Percentiles rank a stretch among this genome's conserved stretches.
These are phyloP conservation scores for Paraplagusia blochii DNA, from an alignment of 2,113 vertebrate genomes.

Conservation along the genomic window DNA sequence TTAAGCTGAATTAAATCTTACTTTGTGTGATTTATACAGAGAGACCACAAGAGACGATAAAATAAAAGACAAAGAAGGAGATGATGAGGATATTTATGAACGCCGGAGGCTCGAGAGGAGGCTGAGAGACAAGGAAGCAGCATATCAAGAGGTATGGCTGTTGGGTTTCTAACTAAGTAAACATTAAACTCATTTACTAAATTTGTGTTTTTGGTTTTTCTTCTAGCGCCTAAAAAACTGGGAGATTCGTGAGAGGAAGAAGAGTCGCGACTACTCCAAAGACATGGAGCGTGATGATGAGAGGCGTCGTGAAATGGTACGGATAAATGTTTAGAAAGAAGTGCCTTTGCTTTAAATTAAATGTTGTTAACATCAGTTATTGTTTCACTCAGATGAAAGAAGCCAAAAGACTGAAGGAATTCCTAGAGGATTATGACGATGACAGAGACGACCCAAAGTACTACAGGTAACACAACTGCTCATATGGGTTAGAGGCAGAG, in stretches of 20 bases:
- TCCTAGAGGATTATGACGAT: conserved; percentile 98
- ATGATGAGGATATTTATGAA: conserved; percentile 95
- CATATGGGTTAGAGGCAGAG: not conserved
- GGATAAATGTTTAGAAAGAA: conserved; percentile 6
- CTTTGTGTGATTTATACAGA: conserved; percentile 54
- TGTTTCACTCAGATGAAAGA: conserved; percentile 86
- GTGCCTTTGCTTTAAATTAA: not conserved
- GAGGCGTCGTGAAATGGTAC: conserved; percentile 88
- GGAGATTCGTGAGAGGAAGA: conserved; percentile 95
- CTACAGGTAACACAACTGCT: conserved; percentile 77
- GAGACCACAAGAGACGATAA: conserved; percentile 88
- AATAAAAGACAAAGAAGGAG: conserved; percentile 89
- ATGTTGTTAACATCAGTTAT: not conserved
- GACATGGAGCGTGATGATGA: conserved; percentile 90
- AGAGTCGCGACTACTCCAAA: conserved; percentile 89
- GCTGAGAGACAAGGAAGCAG: conserved; percentile 94
- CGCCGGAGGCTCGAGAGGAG: conserved; percentile 92
- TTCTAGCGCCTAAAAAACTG: conserved; percentile 91
- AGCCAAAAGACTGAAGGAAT: conserved; percentile 96
- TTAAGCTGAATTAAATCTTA: not conserved
- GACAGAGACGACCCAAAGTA: conserved; percentile 97
- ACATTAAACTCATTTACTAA: not conserved
- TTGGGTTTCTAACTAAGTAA: no score
- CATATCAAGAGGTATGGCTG: conserved; percentile 89
- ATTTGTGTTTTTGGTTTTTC: conserved; percentile 24